These are phyloP conservation scores for Sterrhoptilus dennistouni DNA, from an alignment of 2,113 vertebrate genomes.

Conservation along the genomic window DNA sequence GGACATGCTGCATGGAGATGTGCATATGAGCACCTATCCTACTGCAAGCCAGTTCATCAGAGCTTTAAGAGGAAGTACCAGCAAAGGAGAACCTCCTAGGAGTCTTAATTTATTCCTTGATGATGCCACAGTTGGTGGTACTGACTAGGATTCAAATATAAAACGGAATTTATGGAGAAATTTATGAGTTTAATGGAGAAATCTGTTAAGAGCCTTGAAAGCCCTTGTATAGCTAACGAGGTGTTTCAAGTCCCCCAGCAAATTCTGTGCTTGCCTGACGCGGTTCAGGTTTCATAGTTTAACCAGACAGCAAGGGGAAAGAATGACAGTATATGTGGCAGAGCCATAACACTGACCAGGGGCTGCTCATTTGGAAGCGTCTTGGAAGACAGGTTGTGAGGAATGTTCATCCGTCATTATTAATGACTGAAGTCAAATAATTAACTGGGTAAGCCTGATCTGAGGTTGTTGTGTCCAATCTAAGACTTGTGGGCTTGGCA, in stretches of 20 bases:
- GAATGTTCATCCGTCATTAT: slow-evolving; percentile 39
- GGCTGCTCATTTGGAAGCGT: slow-evolving; percentile 49
- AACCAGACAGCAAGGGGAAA: slow-evolving; percentile 72
- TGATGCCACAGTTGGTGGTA: slow-evolving; percentile 50
- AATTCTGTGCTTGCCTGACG: slow-evolving; percentile 55
- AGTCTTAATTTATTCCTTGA: slow-evolving; percentile 44
- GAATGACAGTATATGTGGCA: slow-evolving; percentile 52
- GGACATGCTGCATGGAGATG: not conserved
- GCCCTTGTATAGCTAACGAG: slow-evolving; percentile 62
- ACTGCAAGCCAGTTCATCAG: not conserved
- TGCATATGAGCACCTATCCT: not conserved
- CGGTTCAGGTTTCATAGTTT: slow-evolving; percentile 61
- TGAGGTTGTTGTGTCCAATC: slow-evolving; percentile 17
- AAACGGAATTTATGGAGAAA: slow-evolving; percentile 65
- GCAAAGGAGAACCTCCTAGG: slow-evolving; percentile 3
- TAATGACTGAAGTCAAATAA: slow-evolving; percentile 64
- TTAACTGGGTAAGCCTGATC: slow-evolving; percentile 51
- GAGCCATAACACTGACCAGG: not conserved
- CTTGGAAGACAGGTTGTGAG: slow-evolving; percentile 62
- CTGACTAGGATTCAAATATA: slow-evolving; percentile 54
- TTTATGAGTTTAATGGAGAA: slow-evolving; percentile 63
- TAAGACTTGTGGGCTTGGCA: slow-evolving; percentile 26
- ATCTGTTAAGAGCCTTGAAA: slow-evolving; percentile 63
- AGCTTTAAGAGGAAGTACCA: not conserved
- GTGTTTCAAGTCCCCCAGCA: slow-evolving; percentile 68